Conservation (phyloP, 2,113 vertebrate genomes). For the Cephalopterus ornatus region DNA sequence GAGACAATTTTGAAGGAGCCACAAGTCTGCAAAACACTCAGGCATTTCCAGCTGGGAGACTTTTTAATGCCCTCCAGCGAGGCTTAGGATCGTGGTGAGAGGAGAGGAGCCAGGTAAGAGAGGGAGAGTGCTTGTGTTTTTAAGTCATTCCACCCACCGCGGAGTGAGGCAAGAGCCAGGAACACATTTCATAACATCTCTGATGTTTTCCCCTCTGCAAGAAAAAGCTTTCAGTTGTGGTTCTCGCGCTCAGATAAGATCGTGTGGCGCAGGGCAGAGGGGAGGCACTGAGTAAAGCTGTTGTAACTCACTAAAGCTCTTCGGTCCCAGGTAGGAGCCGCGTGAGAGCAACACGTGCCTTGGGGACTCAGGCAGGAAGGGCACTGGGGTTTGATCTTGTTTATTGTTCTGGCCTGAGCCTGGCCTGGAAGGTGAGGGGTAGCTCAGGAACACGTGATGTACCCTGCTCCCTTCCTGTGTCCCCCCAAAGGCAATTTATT, state of each 20-base stretch:
- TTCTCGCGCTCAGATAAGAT: not conserved
- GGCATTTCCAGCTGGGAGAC: not conserved
- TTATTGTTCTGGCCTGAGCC: constrained; percentile 13
- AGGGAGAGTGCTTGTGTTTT: not conserved
- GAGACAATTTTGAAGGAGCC: not conserved
- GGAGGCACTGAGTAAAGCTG: not conserved
- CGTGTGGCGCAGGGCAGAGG: not conserved
- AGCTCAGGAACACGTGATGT: not conserved
- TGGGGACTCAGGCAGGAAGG: not conserved
- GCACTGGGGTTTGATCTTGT: not conserved
- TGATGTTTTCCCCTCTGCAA: not conserved
- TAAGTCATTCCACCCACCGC: not conserved
- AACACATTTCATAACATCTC: not conserved
- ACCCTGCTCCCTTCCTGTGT: not conserved
- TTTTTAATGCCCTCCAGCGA: not conserved
- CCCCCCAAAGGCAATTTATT: not conserved
- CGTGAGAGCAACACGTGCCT: not conserved
- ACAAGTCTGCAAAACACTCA: not conserved
- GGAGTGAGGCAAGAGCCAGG: fast-evolving
- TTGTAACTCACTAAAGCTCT: not conserved
- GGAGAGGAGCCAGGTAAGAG: not conserved
- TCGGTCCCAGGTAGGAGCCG: not conserved
- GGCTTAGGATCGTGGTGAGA: not conserved
- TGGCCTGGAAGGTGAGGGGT: not conserved
- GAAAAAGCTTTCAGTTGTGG: not conserved